Base-by-base conservation (phyloP, 2,888 invertebrate genomes). In the Pemphredon lugubris region DNA sequence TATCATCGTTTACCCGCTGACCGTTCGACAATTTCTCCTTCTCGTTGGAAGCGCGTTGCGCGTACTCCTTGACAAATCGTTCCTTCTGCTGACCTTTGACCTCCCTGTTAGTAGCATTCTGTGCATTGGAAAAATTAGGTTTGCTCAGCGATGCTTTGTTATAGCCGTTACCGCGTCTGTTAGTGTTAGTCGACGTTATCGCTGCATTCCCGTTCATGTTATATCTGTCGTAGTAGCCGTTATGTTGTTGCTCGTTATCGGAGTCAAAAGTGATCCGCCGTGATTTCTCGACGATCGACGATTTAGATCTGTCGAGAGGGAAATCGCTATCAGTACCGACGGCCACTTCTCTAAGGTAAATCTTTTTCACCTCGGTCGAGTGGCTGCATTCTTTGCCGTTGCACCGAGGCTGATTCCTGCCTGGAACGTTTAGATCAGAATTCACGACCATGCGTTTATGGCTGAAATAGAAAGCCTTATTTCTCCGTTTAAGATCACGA, bases 291-390 rank as follows among this genome's bases (percentile, higher is more conserved):
- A 83, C 74, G 16, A 71, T 37, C 14, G 74, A 53, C n/a, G 75
- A 69, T 40, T 55, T 67, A 11, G 55, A 48, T n/a, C 71, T 63
- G 6, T 79, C 76, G 5, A 63, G 21, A 7, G 80, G 75, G 40
- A 82, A 83, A 60, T 82, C 81, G 5, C 61, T 81, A n/a, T 89
- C 88, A 2, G 89, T 87, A 11, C 88, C 89, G 6, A 89, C 88
- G 0, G 89, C 89, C 2, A 89, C 83, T 58, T 89, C 89, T 16
- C 88, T 79, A 9, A 88, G 71, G 59, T 88, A 88, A 50, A 89
- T 85, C 69, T 88, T 89, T 75, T 87, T 87, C 7, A 87, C 76
- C 53, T 88, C 87, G 21, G 58, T 72, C 16, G 58, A 50, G 20
- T 68, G 80, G 42, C 37, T 54, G 61, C 79, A 79, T 26, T 77